phyloP scores from a whole-genome alignment of 2,113 vertebrate genomes.

The Hymenochirus boettgeri region DNA sequence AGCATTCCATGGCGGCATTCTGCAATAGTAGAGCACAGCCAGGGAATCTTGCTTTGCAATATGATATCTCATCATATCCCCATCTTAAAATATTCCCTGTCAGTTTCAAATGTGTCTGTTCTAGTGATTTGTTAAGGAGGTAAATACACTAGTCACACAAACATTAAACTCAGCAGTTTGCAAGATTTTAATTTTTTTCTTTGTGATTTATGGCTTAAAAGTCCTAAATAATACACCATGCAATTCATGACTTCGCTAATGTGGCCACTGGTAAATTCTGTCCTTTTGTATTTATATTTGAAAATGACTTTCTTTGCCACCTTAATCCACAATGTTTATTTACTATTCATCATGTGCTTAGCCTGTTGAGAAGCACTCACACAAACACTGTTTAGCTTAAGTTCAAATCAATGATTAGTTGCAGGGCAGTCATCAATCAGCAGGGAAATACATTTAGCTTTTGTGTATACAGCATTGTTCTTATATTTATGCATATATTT shows the following conservation, averaged over 20 bases:
- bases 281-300: neutral
- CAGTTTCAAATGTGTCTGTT: too few species aligned
- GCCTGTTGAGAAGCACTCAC: slow-evolving; percentile 25
- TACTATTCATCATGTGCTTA: slow-evolving; percentile 27
- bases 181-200: neutral
- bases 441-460: slow-evolving; percentile 23
- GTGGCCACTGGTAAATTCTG: neutral
- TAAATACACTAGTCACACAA: too few species aligned
- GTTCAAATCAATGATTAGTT: slow-evolving; percentile 42
- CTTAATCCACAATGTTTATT: slow-evolving; percentile 12
- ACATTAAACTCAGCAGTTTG: too few species aligned
- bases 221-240: neutral
- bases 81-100: too few species aligned
- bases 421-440: slow-evolving; percentile 39
- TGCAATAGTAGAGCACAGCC: too few species aligned
- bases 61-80: too few species aligned
- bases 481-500: slow-evolving; percentile 26
- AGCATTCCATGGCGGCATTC: too few species aligned
- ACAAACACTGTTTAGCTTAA: slow-evolving; percentile 37
- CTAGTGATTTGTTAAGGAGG: too few species aligned
- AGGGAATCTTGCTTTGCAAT: too few species aligned
- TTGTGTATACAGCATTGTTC: slow-evolving; percentile 15
- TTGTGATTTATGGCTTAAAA: neutral
- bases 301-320: neutral
- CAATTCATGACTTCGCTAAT: neutral